Conservation (phyloP, 2,888 invertebrate genomes). For the Drosophila tanythrix region DNA sequence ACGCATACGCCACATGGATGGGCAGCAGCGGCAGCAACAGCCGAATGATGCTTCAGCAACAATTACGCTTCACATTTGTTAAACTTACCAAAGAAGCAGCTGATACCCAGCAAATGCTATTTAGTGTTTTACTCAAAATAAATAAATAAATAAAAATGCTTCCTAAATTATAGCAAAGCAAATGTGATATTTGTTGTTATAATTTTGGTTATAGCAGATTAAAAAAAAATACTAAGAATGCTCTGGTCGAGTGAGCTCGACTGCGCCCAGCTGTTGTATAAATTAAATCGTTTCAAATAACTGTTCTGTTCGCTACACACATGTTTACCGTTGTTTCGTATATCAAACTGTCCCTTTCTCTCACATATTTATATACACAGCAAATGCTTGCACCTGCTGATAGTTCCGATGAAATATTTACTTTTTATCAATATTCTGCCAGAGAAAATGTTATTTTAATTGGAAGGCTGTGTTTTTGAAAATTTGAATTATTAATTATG, state of each 20-base stretch:
- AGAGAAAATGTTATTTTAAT: neutral
- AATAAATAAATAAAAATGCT: neutral
- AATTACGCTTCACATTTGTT: conserved; percentile 55
- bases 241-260: neutral
- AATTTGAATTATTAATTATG: neutral
- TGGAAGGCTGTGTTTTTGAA: neutral
- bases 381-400: neutral
- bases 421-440: neutral
- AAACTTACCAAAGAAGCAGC: neutral
- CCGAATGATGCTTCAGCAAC: conserved; percentile 26
- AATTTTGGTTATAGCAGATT: neutral
- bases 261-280: neutral
- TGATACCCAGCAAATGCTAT: neutral
- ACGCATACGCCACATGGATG: conserved; percentile 63
- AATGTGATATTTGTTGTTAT: neutral
- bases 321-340: neutral
- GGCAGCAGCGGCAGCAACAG: conserved; percentile 13
- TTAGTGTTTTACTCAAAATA: neutral
- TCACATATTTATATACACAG: neutral
- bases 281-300: neutral
- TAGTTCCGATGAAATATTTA: neutral
- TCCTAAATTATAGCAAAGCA: neutral
- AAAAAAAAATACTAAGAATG: neutral
- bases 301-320: neutral
- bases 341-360: neutral